Base-by-base conservation (phyloP, 2,113 vertebrate species). In the Micromys minutus region DNA sequence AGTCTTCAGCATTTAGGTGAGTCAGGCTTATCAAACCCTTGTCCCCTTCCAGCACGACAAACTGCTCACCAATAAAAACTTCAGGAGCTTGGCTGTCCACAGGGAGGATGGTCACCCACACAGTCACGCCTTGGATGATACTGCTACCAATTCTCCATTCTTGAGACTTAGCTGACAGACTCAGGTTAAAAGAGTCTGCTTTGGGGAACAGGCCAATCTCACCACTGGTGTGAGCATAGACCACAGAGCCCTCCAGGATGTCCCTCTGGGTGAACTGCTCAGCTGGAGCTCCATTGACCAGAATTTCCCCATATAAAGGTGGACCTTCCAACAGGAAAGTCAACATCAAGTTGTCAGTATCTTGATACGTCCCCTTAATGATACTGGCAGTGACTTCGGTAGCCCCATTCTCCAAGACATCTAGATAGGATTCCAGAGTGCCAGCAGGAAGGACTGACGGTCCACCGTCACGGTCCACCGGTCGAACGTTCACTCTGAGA, bases 41-140 rank as follows among this genome's bases (percentile, higher is more conserved):
- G 89, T 98, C 99, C 69, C 99, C 99, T 98, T 99, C 99, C 0
- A 42, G 71, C 24, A 99, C 99, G 7, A 94, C 95, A 83, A 99
- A 99, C 76, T 96, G 98, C 22, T 98, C 98, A 16, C 98, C 99
- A 7, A 99, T 95, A 96, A 98, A 99, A 93, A 99, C 98, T 77
- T 99, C 97, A 65, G 99, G 99, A 42, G 99, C 98, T 92, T 99
- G 99, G 96, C 97, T 99, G 96, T 99, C 99, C 76, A 99, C 97
- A 7, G 99, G 99, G 63, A 99, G 99, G 97, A 99, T 99, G 65
- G 99, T 99, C 36, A 99, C 99, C 90, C 99, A 99, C 21, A 99
- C 98, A 67, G 99, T 98, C 67, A 99, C 99, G 85, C 99, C 98
- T 52, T 98, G 99, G 96, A 99, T 98, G 95, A 98, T 98, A 92